Base-by-base conservation (phyloP, 35 echinoderm and acorn worm genomes). In the Ophiothrix spiculata region DNA sequence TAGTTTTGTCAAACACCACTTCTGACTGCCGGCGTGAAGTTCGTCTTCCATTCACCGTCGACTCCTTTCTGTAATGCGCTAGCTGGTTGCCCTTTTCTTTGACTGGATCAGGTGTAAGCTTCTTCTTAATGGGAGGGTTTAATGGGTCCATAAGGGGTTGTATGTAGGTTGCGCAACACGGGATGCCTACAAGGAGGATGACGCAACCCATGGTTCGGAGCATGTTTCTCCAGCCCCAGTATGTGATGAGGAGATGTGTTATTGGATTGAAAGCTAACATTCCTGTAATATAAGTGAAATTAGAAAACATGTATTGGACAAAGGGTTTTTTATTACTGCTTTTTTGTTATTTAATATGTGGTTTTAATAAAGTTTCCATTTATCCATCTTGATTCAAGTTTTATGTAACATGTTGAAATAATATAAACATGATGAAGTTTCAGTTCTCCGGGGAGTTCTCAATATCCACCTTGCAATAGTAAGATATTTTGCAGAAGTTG, bases 221-320 rank as follows among this genome's bases (percentile, higher is more conserved):
- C 92, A 94, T 94, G 64, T 95, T 91, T 21, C 89, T 79, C 93
- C 93, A 95, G n/a, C 89, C 89, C 63, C 77, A 81, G 40, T 8
- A 1, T 32, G 86, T 80, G 15, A 95, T 86, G 56, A 91, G 78
- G 63, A 84, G 85, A 34, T 91, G 80, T 45, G 91, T 84, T 4
- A 95, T 40, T 34, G 80, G 84, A 32, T 90, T 95, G 85, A 91
- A 91, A 38, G 74, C 64, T 29, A 95, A 74, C 89, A 91, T 91
- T 21, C 93, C 89, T 91, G 60, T 4, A 77, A 85, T 49, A n/a
- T n/a, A n/a, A n/a, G n/a, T n/a, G n/a, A n/a, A n/a, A n/a, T n/a
- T n/a, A n/a, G n/a, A n/a, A n/a, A n/a, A n/a, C n/a, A n/a, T n/a
- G n/a, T n/a, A n/a, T n/a, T n/a, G n/a, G n/a, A n/a, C n/a, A n/a